phyloP scores from a whole-genome alignment of 2,888 invertebrate genomes.

The Drosophila imparisetae region DNA sequence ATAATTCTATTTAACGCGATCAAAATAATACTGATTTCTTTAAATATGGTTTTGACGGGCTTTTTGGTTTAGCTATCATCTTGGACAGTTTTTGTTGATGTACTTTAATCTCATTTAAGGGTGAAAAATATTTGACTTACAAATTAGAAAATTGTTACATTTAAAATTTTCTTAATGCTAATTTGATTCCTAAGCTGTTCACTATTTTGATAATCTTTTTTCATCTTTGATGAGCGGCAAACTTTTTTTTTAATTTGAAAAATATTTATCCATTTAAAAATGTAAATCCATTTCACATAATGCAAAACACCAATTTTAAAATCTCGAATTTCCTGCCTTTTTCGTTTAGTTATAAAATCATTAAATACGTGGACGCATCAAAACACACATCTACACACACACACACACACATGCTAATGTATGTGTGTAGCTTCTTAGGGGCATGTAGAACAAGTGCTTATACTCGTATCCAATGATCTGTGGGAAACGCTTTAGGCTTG shows the following conservation, averaged over 20 bases:
- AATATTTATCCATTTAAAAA: not conserved
- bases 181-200: not conserved
- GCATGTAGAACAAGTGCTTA: not conserved
- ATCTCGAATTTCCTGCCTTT: not conserved
- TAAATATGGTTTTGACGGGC: not conserved
- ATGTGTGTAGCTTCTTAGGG: not conserved
- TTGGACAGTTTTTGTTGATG: not conserved
- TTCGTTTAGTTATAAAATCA: not conserved
- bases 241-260: not conserved
- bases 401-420: not conserved
- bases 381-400: not conserved
- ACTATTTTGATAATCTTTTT: not conserved
- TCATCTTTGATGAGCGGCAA: not conserved
- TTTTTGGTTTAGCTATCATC: not conserved
- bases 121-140: too few relatives aligned
- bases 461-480: constrained; percentile 38
- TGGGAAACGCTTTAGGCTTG: constrained; percentile 12
- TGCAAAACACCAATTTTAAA: not conserved
- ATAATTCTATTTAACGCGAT: not conserved
- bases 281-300: not conserved
- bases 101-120: not conserved
- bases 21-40: not conserved
- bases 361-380: not conserved
- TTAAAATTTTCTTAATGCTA: not conserved
- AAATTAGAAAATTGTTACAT: too few relatives aligned